Evolutionary conservation across 2,113 vertebrate genomes (phyloP).

Genomic region (Psilopsiagon aurifrons): DNA sequence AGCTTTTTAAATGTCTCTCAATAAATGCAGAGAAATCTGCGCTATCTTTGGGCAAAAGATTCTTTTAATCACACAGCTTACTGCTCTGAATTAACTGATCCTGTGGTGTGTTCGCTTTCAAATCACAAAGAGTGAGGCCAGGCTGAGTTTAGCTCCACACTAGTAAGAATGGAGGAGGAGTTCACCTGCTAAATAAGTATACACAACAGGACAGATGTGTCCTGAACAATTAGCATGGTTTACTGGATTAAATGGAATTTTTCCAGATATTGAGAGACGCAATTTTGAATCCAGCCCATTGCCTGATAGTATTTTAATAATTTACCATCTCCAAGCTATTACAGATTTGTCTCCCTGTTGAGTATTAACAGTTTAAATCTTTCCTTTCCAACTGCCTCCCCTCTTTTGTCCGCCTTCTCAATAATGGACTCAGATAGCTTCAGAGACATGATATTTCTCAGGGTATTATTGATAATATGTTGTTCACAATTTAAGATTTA

Average conservation of each 20-base stretch:
- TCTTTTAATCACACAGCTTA: not conserved
- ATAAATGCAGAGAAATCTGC: not conserved
- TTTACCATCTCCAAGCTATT: not conserved
- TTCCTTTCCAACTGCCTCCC: accelerated
- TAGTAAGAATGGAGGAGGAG: not conserved
- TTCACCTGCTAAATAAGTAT: not conserved
- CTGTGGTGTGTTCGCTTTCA: not conserved
- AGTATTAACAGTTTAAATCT: not conserved
- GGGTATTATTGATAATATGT: not conserved
- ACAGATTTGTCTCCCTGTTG: not conserved
- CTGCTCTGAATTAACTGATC: not conserved
- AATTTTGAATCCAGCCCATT: not conserved
- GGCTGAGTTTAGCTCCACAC: not conserved
- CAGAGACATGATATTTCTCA: not conserved
- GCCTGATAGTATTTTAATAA: not conserved
- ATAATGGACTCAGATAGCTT: not conserved
- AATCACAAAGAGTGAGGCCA: not conserved
- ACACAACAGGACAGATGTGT: not conserved
- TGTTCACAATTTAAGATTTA: not conserved
- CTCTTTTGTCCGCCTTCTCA: not conserved
- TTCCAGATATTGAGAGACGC: not conserved
- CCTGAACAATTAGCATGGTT: not conserved
- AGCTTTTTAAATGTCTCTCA: not conserved
- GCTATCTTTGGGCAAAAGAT: not conserved
- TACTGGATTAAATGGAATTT: not conserved